Conservation (phyloP, 2,888 invertebrate genomes). For the Machimus rusticus region DNA sequence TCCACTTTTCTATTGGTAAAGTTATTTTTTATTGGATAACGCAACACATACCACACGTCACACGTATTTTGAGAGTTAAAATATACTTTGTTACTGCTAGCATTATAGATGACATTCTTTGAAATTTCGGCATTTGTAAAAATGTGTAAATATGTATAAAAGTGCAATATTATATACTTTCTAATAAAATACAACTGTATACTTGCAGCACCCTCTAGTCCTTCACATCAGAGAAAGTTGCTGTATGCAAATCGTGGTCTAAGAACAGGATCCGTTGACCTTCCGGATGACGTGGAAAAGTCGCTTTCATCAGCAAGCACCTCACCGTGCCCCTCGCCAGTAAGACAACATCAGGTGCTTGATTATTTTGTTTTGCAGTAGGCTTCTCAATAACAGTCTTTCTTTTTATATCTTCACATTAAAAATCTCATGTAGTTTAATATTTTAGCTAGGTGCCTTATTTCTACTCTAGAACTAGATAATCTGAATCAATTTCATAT, state of each 20-base stretch:
- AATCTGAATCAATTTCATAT: not conserved
- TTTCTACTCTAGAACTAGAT: not conserved
- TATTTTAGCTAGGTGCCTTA: not conserved
- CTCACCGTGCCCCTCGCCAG: conserved; percentile 91
- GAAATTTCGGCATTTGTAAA: not conserved
- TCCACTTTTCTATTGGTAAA: not conserved
- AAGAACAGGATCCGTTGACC: conserved; percentile 92
- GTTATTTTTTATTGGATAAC: not conserved
- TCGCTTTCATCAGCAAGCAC: conserved; percentile 91
- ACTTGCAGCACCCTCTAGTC: conserved; percentile 85
- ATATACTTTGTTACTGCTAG: not conserved
- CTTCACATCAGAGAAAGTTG: conserved; percentile 84
- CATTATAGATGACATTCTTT: not conserved
- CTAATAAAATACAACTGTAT: not conserved
- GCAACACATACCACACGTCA: not conserved
- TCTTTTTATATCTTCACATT: not conserved
- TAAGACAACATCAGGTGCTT: conserved; percentile 65
- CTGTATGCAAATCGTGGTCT: conserved; percentile 79
- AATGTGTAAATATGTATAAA: not conserved
- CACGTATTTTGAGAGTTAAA: not conserved
- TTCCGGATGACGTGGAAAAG: conserved; percentile 90
- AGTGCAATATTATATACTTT: not conserved
- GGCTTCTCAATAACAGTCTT: not conserved
- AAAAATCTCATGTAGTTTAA: not conserved
- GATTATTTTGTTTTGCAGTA: not conserved